A percentile compares a stretch with the other conserved stretches of the same genome.
Evolutionary conservation across 64 coral and sea anemone genomes (phyloP).

Genomic region (Catalaphyllia jardinei): DNA sequence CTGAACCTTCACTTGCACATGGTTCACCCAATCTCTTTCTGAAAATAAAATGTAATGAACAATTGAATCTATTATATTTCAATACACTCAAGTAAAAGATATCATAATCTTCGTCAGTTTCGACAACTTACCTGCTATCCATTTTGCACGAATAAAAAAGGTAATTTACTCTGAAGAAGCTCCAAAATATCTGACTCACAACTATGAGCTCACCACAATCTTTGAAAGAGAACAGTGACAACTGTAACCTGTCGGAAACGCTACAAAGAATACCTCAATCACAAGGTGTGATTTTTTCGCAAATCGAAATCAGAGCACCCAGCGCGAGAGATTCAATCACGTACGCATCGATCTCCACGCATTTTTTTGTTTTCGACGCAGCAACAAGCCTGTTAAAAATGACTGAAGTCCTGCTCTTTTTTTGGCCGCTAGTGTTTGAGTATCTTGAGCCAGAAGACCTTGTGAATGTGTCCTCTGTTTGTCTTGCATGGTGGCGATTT

Average conservation of each 20-base stretch:
- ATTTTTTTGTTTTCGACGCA: no score
- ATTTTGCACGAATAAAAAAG: not conserved
- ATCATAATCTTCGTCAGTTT: not conserved
- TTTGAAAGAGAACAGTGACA: not conserved
- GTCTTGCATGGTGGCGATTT: conserved; percentile 18
- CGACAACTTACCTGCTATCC: conserved; percentile 1
- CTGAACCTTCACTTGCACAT: not conserved
- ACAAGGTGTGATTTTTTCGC: conserved; percentile 1
- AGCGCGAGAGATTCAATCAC: not conserved
- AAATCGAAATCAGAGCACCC: not conserved
- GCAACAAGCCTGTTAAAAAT: not conserved
- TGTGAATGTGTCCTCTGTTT: conserved; percentile 1
- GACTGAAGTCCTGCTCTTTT: not conserved
- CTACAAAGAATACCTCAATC: conserved; percentile 2
- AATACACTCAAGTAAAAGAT: no score
- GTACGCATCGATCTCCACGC: not conserved
- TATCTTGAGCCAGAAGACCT: conserved; percentile 19
- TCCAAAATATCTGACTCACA: no score
- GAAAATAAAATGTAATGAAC: not conserved
- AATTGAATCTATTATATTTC: no score
- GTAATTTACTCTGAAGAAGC: no score
- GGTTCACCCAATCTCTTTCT: not conserved
- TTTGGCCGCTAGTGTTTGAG: not conserved
- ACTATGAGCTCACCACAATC: no score
- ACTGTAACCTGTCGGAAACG: not conserved